Evolutionary conservation across 2,797 vertebrate species (phyloP).

Genomic region (Acanthurus tractus): DNA sequence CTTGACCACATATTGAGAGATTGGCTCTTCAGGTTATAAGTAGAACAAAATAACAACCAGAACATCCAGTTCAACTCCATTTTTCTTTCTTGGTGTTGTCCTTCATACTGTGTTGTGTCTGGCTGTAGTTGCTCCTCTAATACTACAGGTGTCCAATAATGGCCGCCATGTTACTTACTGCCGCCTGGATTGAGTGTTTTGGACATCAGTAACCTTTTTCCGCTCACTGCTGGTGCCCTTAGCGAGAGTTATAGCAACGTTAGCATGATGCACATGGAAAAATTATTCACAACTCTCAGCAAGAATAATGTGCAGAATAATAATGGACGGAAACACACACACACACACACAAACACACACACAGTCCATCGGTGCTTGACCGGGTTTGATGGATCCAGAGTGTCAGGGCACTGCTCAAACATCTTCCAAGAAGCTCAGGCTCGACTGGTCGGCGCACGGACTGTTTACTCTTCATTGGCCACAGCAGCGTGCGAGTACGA

Average conservation of each 20-base stretch:
- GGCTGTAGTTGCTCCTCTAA: not conserved
- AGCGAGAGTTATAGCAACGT: slow-evolving; percentile 3
- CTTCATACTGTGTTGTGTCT: not conserved
- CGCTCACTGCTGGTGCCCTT: not conserved
- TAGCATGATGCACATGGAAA: not conserved
- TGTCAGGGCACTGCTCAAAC: slow-evolving; percentile 65
- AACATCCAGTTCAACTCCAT: not conserved
- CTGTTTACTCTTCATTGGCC: slow-evolving; percentile 67
- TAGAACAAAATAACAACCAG: not conserved
- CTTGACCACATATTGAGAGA: not conserved
- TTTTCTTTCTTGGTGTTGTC: not conserved
- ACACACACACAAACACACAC: slow-evolving; percentile 20
- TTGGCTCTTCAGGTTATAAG: not conserved
- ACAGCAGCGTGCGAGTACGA: slow-evolving; percentile 4
- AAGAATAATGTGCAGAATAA: slow-evolving; percentile 13
- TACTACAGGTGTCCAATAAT: not conserved
- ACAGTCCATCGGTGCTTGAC: slow-evolving; percentile 50
- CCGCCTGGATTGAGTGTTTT: not conserved
- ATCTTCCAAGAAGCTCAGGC: slow-evolving; percentile 65
- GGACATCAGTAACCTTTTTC: not conserved
- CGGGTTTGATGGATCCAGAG: slow-evolving; percentile 60
- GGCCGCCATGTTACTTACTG: not conserved
- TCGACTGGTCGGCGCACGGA: slow-evolving; percentile 61
- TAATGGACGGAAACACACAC: not conserved
- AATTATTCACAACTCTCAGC: slow-evolving; percentile 1